These are phyloP conservation scores for Carpatolechia fugitivella DNA, from an alignment of 2,888 invertebrate genomes.

Conservation along the genomic window DNA sequence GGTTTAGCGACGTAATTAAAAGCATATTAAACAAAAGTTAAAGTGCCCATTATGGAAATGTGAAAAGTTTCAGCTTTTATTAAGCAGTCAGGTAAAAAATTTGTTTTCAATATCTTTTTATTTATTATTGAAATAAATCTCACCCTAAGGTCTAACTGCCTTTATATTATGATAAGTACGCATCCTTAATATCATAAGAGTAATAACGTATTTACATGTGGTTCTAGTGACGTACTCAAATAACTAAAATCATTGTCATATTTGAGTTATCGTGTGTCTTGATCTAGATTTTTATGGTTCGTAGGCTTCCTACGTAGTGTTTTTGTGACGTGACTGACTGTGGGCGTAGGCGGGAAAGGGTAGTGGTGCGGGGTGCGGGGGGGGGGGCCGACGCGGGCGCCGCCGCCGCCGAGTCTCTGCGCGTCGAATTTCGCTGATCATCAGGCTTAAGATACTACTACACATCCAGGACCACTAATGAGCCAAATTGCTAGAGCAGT, in stretches of 20 bases:
- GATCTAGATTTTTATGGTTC: background rate
- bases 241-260: too few species aligned
- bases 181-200: too few species aligned
- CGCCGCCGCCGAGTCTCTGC: background rate
- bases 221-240: too few species aligned
- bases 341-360: background rate
- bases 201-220: too few species aligned
- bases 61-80: background rate
- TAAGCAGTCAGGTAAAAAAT: background rate
- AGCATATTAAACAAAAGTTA: background rate
- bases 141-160: too few species aligned
- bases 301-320: background rate
- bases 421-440: background rate
- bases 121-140: too few species aligned
- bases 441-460: background rate
- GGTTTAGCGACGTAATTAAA: constrained; percentile 16
- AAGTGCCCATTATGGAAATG: constrained; percentile 2
- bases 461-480: background rate
- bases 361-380: background rate
- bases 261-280: background rate
- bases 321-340: constrained; percentile 3
- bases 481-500: background rate
- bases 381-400: background rate
- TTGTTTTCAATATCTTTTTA: too few species aligned
- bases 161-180: too few species aligned